Evolutionary conservation across 2,888 invertebrate species (phyloP).

Genomic region (Keiferia lycopersicella): DNA sequence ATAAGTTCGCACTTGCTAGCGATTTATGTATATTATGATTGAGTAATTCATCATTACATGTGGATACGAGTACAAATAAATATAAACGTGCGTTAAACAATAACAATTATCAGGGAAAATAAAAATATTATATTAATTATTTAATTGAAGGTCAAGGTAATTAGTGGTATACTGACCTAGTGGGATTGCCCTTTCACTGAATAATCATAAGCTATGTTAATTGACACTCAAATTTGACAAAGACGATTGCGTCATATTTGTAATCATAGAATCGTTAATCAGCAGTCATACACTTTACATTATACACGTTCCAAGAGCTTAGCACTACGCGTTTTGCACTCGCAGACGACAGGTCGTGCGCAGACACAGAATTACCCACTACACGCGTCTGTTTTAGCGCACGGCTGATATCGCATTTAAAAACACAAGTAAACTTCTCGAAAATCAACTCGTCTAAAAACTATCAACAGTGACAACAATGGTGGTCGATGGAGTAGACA

Average conservation of each 20-base stretch:
- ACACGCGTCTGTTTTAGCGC: slow-evolving; percentile 11
- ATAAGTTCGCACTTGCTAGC: no score
- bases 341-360: background rate
- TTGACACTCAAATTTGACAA: background rate
- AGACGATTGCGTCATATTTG: slow-evolving; percentile 7
- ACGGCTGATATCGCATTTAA: background rate
- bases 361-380: background rate
- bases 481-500: slow-evolving; percentile 42
- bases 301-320: background rate
- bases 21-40: no score
- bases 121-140: no score
- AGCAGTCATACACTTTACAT: background rate
- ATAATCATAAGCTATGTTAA: background rate
- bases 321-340: slow-evolving; percentile 12
- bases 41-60: no score
- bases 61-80: no score
- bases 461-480: slow-evolving; percentile 13
- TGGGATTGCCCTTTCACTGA: background rate
- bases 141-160: no score
- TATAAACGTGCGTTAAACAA: no score
- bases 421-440: background rate
- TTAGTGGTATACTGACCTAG: no score
- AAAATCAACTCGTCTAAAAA: background rate
- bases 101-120: no score
- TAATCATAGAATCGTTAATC: slow-evolving; percentile 9